These are phyloP conservation scores for Oxyteleia sp. DNA, from an alignment of 2,888 invertebrate species.

Conservation along the genomic window DNA sequence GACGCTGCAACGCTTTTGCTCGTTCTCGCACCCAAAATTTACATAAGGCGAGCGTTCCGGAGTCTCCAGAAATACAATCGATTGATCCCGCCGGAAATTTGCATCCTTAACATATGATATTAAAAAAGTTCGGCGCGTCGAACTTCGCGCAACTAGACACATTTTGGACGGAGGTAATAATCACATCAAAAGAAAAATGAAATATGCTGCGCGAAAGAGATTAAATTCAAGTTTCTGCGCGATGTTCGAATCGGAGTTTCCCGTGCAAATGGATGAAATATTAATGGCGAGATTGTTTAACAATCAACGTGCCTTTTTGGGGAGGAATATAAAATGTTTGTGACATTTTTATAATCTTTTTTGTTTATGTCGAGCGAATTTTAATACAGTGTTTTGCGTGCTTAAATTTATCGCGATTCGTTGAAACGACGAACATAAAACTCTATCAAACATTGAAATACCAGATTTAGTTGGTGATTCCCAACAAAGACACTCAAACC, in stretches of 20 bases:
- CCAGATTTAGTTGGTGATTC: no score
- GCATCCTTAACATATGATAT: constrained; percentile 72
- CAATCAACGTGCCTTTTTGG: background rate
- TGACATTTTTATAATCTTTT: no score
- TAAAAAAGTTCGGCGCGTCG: constrained; percentile 69
- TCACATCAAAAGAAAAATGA: constrained; percentile 58
- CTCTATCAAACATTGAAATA: no score
- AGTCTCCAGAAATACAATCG: constrained; percentile 71
- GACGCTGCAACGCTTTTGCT: constrained; percentile 58
- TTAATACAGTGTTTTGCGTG: no score
- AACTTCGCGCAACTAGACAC: constrained; percentile 55
- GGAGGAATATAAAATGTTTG: no score
- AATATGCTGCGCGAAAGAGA: constrained; percentile 34
- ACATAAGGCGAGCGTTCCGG: constrained; percentile 46
- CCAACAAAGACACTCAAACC: no score
- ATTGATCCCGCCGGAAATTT: constrained; percentile 68
- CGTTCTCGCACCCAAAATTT: constrained; percentile 55
- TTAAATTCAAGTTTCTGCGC: constrained; percentile 46
- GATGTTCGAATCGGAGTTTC: constrained; percentile 11
- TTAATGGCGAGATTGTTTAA: constrained; percentile 31
- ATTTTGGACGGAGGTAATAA: constrained; percentile 58
- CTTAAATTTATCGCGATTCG: no score
- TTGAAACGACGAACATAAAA: no score
- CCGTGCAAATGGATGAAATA: constrained; percentile 20
- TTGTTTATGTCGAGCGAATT: no score